Conservation (phyloP, 1,140 invertebrate genomes). For the Theocolax elegans region DNA sequence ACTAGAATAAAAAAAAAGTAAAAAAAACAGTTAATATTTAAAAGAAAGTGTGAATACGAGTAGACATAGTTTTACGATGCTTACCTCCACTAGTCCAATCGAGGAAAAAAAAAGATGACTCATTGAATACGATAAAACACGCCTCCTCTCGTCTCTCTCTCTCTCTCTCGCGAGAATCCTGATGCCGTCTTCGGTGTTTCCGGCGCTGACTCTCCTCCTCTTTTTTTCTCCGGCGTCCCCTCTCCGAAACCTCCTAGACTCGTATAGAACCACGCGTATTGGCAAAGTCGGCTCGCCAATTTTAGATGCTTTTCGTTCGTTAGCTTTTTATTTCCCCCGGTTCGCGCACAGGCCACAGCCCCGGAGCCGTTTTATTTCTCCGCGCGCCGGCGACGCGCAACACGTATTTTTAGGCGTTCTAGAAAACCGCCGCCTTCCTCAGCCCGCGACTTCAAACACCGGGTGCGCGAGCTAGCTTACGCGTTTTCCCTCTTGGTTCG, state of each 20-base stretch:
- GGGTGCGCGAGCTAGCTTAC: background rate
- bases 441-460: constrained; percentile 32
- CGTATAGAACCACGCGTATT: constrained; percentile 33
- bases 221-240: no score
- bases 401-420: constrained; percentile 42
- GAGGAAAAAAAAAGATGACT: no score
- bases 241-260: background rate
- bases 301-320: constrained; percentile 39
- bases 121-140: no score
- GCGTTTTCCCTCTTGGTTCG: background rate
- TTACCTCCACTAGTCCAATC: no score
- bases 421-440: constrained; percentile 41
- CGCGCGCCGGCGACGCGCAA: constrained; percentile 11
- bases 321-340: constrained; percentile 33
- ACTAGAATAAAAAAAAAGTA: no score
- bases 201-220: no score
- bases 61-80: no score
- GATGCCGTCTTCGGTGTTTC: no score
- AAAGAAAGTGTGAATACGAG: no score
- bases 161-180: no score
- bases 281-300: constrained; percentile 38
- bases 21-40: no score
- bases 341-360: background rate
- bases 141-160: no score
- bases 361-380: constrained; percentile 32